A percentile compares a stretch with the other conserved stretches of the same genome.
phyloP scores from a whole-genome alignment of 2,113 vertebrate species.

The Genyomyrus donnyi region DNA sequence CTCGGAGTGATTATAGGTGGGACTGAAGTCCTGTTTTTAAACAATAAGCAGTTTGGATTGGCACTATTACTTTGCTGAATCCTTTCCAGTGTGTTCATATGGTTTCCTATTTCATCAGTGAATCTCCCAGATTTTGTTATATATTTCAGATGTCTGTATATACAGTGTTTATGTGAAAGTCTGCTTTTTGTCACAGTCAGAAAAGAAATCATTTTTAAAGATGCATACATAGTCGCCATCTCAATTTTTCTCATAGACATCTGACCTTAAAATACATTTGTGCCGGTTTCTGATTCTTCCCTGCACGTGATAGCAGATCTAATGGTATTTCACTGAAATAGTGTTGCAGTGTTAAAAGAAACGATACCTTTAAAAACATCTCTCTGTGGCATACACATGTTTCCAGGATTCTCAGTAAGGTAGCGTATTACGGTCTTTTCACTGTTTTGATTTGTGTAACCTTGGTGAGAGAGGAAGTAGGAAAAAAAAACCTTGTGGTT shows the following conservation, averaged over 20 bases:
- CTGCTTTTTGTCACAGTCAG: background rate
- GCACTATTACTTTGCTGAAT: background rate
- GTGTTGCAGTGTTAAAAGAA: background rate
- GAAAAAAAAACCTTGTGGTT: background rate
- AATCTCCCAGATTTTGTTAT: background rate
- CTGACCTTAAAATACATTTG: background rate
- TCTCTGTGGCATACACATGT: background rate
- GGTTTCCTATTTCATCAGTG: background rate
- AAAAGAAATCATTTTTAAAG: background rate
- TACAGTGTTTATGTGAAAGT: background rate
- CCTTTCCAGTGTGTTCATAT: background rate
- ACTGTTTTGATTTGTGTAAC: constrained; percentile 1
- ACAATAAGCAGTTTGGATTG: background rate
- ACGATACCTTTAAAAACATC: background rate
- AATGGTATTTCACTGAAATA: background rate
- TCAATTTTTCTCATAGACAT: background rate
- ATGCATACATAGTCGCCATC: background rate
- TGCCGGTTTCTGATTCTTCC: background rate
- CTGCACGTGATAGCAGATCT: background rate
- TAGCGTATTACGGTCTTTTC: background rate
- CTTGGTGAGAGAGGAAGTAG: background rate
- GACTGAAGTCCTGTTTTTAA: background rate
- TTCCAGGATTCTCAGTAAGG: background rate
- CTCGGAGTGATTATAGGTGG: background rate
- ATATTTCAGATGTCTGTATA: background rate